phyloP scores from a whole-genome alignment of 1,140 invertebrate genomes.

The Apocrypta bakeri region DNA sequence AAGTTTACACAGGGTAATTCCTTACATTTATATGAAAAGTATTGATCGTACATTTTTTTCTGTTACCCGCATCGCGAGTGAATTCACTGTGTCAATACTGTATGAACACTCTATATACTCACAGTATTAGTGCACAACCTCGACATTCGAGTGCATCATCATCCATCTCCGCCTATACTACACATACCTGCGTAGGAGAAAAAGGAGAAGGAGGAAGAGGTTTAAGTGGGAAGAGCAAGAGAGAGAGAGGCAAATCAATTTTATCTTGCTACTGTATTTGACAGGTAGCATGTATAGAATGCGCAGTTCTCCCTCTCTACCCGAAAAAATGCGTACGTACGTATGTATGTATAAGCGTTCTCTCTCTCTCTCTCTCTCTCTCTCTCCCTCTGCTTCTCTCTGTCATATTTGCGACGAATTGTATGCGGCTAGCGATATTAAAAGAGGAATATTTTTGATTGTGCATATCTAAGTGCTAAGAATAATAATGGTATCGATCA shows the following conservation, averaged over 20 bases:
- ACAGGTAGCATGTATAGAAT: slow-evolving; percentile 29
- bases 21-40: no score
- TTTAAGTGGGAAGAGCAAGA: not conserved
- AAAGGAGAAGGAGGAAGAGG: not conserved
- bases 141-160: slow-evolving; percentile 29
- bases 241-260: slow-evolving; percentile 44
- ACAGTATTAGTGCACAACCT: slow-evolving; percentile 43
- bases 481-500: not conserved
- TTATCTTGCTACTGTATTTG: slow-evolving; percentile 48
- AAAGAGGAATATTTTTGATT: no score
- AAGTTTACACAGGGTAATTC: slow-evolving; percentile 71
- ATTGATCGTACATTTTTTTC: not conserved
- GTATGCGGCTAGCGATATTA: not conserved
- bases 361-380: not conserved
- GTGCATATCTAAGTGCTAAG: not conserved
- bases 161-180: slow-evolving; percentile 43
- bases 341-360: slow-evolving; percentile 79
- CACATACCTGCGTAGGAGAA: not conserved
- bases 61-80: not conserved
- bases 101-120: not conserved
- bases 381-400: no score
- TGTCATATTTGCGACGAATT: no score
- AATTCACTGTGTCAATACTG: no score
- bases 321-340: not conserved
- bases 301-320: slow-evolving; percentile 71